A percentile compares a stretch with the other conserved stretches of the same genome.
Conservation (phyloP, 35 echinoderm and acorn worm species). For the Strongylocentrotus purpuratus region DNA sequence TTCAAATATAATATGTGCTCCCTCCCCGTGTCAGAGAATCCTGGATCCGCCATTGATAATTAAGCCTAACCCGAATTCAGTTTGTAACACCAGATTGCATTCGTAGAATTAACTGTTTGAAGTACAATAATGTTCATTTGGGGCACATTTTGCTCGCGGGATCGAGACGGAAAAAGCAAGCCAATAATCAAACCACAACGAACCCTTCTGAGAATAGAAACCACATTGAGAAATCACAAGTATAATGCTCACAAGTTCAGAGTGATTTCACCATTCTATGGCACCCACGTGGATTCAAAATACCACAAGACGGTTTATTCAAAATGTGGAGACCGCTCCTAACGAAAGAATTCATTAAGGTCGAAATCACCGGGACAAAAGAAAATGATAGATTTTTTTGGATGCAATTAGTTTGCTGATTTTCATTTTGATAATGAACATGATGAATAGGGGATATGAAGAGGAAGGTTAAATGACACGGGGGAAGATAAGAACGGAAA, state of each 20-base stretch:
- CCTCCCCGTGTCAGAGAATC: too few species aligned
- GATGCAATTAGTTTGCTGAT: neutral
- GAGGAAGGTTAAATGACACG: too few species aligned
- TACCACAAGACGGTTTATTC: neutral
- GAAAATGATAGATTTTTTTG: neutral
- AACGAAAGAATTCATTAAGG: neutral
- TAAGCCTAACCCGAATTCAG: neutral
- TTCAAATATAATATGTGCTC: too few species aligned
- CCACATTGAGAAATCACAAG: neutral
- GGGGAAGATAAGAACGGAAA: too few species aligned
- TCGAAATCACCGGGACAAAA: neutral
- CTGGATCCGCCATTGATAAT: neutral
- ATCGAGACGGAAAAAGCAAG: neutral
- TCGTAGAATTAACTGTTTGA: neutral
- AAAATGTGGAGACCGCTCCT: neutral
- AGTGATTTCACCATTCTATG: neutral
- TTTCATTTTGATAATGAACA: too few species aligned
- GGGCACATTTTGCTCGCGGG: neutral
- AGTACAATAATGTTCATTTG: neutral
- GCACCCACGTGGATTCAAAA: neutral
- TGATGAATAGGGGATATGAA: too few species aligned
- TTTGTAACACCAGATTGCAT: neutral
- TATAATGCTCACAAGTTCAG: neutral
- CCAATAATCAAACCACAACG: neutral
- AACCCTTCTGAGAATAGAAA: neutral